These are phyloP conservation scores for Dromaius novaehollandiae DNA, from an alignment of 2,113 vertebrate species.

Conservation along the genomic window DNA sequence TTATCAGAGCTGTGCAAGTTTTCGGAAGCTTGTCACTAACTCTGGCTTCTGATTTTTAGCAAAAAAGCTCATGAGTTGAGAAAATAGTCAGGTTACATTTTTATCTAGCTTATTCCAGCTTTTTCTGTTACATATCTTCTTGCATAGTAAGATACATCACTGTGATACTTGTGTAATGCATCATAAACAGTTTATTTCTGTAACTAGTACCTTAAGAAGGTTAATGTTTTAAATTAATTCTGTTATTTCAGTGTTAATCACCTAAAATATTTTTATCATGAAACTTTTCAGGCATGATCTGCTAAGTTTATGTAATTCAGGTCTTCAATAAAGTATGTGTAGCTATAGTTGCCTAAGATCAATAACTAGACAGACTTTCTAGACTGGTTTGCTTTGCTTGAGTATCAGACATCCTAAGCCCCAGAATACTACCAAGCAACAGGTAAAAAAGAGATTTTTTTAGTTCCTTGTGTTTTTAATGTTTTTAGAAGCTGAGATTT, in stretches of 20 bases:
- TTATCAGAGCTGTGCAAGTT: slow-evolving; percentile 81
- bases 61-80: slow-evolving; percentile 48
- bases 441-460: background rate
- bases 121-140: background rate
- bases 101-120: slow-evolving; percentile 44
- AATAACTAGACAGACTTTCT: background rate
- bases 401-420: background rate
- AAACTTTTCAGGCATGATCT: background rate
- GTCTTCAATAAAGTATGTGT: background rate
- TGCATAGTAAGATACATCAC: slow-evolving; percentile 20
- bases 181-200: background rate
- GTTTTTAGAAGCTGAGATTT: background rate
- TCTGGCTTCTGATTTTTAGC: slow-evolving; percentile 72
- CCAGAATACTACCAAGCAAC: background rate
- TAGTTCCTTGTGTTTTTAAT: background rate
- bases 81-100: slow-evolving; percentile 58
- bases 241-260: background rate
- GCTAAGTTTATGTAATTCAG: background rate
- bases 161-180: background rate
- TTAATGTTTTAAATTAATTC: background rate
- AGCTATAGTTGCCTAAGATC: background rate
- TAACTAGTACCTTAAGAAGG: background rate
- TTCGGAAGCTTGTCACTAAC: slow-evolving; percentile 75
- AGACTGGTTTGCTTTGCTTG: background rate
- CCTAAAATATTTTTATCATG: background rate